phyloP scores from a whole-genome alignment of 2,797 vertebrate species.

The Mus spretus region DNA sequence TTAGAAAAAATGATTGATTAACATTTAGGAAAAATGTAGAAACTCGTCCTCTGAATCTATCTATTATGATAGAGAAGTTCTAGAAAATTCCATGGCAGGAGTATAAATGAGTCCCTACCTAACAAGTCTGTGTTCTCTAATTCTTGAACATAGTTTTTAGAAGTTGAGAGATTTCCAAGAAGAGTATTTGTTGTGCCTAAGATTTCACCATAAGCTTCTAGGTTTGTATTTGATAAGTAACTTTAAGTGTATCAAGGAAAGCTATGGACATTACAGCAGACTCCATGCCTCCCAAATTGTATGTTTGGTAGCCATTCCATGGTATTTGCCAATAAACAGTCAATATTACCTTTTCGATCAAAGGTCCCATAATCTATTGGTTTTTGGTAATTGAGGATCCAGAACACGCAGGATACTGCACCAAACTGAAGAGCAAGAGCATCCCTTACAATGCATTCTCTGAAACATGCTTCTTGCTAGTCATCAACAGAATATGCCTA shows the following conservation, averaged over 20 bases:
- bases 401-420: neutral
- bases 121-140: neutral
- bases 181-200: neutral
- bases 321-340: neutral
- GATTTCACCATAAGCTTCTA: neutral
- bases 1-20: constrained; percentile 31
- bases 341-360: neutral
- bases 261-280: neutral
- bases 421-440: neutral
- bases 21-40: neutral
- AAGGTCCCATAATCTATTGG: neutral
- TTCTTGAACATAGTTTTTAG: neutral
- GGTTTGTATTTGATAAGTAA: constrained; percentile 58
- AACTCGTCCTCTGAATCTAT: neutral
- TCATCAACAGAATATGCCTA: neutral
- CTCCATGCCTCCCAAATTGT: neutral
- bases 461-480: neutral
- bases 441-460: neutral
- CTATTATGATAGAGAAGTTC: neutral
- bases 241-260: neutral
- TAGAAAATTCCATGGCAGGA: no score
- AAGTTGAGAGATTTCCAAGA: constrained; percentile 21
- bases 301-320: neutral
- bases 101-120: neutral
- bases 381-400: neutral